Evolutionary conservation across 2,113 vertebrate species (phyloP).

Genomic region (Bujurquina vittata): DNA sequence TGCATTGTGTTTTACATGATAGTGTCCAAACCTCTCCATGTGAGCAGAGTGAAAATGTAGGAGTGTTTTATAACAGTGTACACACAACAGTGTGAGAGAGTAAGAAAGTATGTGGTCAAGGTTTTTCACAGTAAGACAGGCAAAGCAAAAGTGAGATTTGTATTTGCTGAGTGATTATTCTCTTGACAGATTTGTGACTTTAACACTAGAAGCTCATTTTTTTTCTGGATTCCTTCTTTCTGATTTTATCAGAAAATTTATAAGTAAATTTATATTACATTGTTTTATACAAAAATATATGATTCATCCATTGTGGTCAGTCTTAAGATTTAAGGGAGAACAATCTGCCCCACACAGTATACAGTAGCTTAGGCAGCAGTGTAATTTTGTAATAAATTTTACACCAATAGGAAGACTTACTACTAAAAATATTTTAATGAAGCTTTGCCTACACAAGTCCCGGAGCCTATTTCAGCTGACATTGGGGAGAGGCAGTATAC

Average conservation of each 20-base stretch:
- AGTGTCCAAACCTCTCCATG: not conserved
- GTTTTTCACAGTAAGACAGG: constrained; percentile 1
- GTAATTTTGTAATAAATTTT: not conserved
- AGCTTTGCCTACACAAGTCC: too few species aligned
- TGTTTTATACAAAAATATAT: constrained; percentile 9
- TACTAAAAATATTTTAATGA: not conserved
- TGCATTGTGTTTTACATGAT: constrained; percentile 21
- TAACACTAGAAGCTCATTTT: constrained; percentile 2
- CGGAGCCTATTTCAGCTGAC: too few species aligned
- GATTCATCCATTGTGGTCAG: constrained; percentile 15
- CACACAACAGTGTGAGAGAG: not conserved
- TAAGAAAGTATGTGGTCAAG: not conserved
- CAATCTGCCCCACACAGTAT: not conserved
- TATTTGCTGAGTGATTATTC: constrained; percentile 25
- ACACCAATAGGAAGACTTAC: not conserved
- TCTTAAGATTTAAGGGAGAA: not conserved
- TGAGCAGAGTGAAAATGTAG: constrained; percentile 28
- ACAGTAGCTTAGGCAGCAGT: not conserved
- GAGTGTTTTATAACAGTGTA: constrained; percentile 25
- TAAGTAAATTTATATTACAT: not conserved
- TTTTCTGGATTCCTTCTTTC: not conserved
- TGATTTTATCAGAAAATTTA: not conserved
- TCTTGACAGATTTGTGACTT: constrained; percentile 1
- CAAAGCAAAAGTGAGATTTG: constrained; percentile 20
- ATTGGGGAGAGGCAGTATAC: too few species aligned